A percentile compares a stretch with the other conserved stretches of the same genome.
phyloP scores from a whole-genome alignment of 1,140 invertebrate species.

The Monochamus saltuarius region DNA sequence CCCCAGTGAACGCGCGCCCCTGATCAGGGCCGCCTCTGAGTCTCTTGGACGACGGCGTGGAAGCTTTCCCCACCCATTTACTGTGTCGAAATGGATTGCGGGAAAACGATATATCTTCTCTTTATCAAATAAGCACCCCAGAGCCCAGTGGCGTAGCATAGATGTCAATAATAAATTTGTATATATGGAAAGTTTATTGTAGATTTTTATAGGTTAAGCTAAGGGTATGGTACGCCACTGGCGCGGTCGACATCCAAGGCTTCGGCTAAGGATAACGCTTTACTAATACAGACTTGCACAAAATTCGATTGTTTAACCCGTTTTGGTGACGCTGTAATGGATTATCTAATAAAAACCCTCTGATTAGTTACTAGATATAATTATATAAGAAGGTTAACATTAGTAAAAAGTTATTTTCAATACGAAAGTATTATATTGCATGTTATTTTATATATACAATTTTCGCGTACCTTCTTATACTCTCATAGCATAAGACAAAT shows the following conservation, averaged over 20 bases:
- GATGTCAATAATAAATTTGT: conserved; percentile 18
- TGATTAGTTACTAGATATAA: conserved; percentile 28
- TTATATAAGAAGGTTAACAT: conserved; percentile 23
- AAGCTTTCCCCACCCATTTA: conserved; percentile 7
- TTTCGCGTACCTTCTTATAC: conserved; percentile 31
- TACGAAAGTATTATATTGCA: conserved; percentile 21
- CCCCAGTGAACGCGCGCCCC: conserved; percentile 17
- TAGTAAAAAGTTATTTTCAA: conserved; percentile 30
- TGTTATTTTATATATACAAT: conserved; percentile 23
- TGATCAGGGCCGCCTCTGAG: conserved; percentile 23
- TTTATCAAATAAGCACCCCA: background rate
- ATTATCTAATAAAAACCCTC: conserved; percentile 22
- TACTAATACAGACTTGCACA: conserved; percentile 17
- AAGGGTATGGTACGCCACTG: conserved; percentile 14
- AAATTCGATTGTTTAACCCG: conserved; percentile 10
- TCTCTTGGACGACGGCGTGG: background rate
- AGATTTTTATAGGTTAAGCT: conserved; percentile 11
- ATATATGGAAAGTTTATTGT: conserved; percentile 34
- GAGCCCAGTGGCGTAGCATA: conserved; percentile 7
- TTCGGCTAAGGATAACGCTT: conserved; percentile 10
- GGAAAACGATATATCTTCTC: conserved; percentile 4
- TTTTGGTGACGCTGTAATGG: background rate
- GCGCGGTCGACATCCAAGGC: conserved; percentile 18
- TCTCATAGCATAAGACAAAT: conserved; percentile 5
- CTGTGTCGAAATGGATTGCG: conserved; percentile 24